These are phyloP conservation scores for Ceraclea dissimilis DNA, from an alignment of 2,888 invertebrate genomes.

Conservation along the genomic window DNA sequence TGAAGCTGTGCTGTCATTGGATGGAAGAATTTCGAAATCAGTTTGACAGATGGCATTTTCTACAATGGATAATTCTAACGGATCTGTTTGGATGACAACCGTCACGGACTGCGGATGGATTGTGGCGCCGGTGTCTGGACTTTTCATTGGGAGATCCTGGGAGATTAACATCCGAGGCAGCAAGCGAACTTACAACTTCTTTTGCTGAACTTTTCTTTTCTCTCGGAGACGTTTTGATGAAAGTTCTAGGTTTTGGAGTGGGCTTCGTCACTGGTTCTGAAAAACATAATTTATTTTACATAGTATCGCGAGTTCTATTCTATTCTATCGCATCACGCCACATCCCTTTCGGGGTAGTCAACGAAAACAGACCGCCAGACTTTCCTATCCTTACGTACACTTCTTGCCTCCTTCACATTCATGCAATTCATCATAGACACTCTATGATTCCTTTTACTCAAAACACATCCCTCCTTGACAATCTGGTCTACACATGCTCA, in stretches of 20 bases:
- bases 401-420: too few relatives aligned
- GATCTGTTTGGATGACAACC: slow-evolving; percentile 23
- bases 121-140: slow-evolving; percentile 2
- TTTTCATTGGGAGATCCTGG: slow-evolving; percentile 23
- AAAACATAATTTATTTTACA: slow-evolving; percentile 5
- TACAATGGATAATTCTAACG: slow-evolving; percentile 1
- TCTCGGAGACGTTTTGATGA: slow-evolving; percentile 13
- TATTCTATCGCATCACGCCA: too few relatives aligned
- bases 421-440: too few relatives aligned
- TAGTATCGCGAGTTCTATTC: too few relatives aligned
- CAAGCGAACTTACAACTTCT: slow-evolving; percentile 5
- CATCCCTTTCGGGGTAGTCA: too few relatives aligned
- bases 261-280: slow-evolving; percentile 13
- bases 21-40: slow-evolving; percentile 2
- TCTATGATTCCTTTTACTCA: too few relatives aligned
- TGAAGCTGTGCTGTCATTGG: neutral
- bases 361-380: too few relatives aligned
- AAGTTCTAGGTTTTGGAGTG: slow-evolving; percentile 21
- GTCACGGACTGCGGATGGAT: slow-evolving; percentile 10
- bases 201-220: slow-evolving; percentile 5
- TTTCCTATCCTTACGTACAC: too few relatives aligned
- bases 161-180: slow-evolving; percentile 12
- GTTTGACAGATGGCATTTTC: slow-evolving; percentile 17
- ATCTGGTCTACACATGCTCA: too few relatives aligned
- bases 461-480: too few relatives aligned